Conservation (phyloP, 1,140 invertebrate genomes). For the Habropoda laboriosa region DNA sequence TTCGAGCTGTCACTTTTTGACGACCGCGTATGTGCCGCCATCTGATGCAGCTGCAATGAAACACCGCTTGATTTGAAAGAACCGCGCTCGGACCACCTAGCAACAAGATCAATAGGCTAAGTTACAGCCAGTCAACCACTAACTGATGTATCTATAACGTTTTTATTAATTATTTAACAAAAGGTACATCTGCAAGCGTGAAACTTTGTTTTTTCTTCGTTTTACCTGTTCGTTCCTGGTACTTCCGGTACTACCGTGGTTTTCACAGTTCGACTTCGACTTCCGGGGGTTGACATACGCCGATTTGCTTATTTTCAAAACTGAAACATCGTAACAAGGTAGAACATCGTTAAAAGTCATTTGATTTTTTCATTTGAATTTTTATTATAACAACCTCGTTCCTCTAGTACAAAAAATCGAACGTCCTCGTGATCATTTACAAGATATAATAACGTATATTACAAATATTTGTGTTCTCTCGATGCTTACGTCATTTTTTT, state of each 20-base stretch:
- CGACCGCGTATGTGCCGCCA: conserved; percentile 51
- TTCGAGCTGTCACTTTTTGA: conserved; percentile 70
- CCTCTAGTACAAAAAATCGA: conserved; percentile 55
- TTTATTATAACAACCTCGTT: conserved; percentile 62
- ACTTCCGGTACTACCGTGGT: neutral
- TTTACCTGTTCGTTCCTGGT: too few relatives aligned
- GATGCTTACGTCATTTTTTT: conserved; percentile 19
- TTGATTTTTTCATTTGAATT: conserved; percentile 25
- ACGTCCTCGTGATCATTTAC: conserved; percentile 42
- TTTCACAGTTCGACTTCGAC: neutral
- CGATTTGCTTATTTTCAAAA: neutral
- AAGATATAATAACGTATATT: conserved; percentile 48
- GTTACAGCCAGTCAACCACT: conserved; percentile 5
- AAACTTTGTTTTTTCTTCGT: neutral
- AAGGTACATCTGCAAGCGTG: neutral
- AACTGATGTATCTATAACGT: neutral
- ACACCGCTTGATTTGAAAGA: conserved; percentile 32
- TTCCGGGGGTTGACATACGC: neutral
- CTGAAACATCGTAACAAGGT: neutral
- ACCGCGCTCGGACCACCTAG: conserved; percentile 63
- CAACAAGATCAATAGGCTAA: conserved; percentile 70
- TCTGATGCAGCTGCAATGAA: conserved; percentile 41
- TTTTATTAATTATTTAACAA: conserved; percentile 32
- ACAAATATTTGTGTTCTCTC: conserved; percentile 24
- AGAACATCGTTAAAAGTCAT: neutral